Base-by-base conservation (phyloP, 2,797 vertebrate genomes). In the Gallinago solitaria region DNA sequence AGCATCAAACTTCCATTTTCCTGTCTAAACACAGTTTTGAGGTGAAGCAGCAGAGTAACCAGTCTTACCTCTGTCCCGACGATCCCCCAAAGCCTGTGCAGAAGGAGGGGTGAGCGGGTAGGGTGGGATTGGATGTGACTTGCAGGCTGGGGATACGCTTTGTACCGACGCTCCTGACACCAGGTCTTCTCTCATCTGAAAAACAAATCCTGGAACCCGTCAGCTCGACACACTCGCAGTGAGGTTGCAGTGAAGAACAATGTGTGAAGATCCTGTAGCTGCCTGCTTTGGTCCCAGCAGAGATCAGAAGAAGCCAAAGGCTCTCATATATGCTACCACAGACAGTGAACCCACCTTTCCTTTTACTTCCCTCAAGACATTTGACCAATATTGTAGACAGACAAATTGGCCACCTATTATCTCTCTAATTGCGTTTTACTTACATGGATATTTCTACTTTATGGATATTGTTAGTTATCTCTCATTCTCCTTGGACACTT, bases 341-440 rank as follows among this genome's bases (percentile, higher is more conserved):
- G 25, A 7, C 19, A 65, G 78, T 48, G 43, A 96, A 91, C 9
- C 48, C 27, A 32, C 64, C 20, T 93, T 91, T 80, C 83, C 12
- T 71, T 77, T 85, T 56, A 88, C 21, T 41, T 19, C 6, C 89
- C 61, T 90, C 39, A 65, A 64, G 25, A 47, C 9, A 67, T 57
- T 71, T 89, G 35, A 74, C 28, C 12, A 56, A 64, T 71, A 51
- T 48, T 78, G 11, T 32, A 73, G 50, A 83, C 12, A 84, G 47
- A 12, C 57, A 84, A 83, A 93, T 47, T 94, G 39, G 54, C 24
- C 47, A 64, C 20, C 32, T 92, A 51, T 33, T 64, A 32, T 64
- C 39, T 92, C 73, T 61, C 41, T 88, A 83, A 65, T 39, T 65
- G 53, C 65, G 15, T 86, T 93, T 95, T 90, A 75, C 33, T 86